Conservation (phyloP, 2,888 invertebrate genomes). For the Drosophila macrospina region DNA sequence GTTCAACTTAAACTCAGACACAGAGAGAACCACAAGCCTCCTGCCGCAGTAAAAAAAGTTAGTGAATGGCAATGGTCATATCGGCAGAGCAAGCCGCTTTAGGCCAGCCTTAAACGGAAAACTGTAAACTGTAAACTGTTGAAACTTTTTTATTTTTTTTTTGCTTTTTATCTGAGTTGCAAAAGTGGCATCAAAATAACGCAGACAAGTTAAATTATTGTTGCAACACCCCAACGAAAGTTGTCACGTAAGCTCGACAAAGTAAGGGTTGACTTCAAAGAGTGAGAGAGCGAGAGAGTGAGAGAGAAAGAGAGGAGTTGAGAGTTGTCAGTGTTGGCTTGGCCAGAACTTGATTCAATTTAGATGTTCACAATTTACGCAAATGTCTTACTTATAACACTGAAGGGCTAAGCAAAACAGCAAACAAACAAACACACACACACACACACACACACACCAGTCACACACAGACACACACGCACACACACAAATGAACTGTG, state of each 20-base stretch:
- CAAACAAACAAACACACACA: conserved; percentile 5
- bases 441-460: not conserved
- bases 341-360: conserved; percentile 63
- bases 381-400: conserved; percentile 34
- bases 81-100: conserved; percentile 15
- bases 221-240: conserved; percentile 50
- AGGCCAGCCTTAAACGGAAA: conserved; percentile 47
- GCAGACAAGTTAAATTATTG: conserved; percentile 57
- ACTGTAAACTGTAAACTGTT: conserved; percentile 57
- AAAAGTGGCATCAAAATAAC: conserved; percentile 36
- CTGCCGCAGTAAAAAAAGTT: conserved; percentile 14
- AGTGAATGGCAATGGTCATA: conserved; percentile 39
- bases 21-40: conserved; percentile 13
- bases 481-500: conserved; percentile 3
- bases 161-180: conserved; percentile 37
- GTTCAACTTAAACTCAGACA: conserved; percentile 42
- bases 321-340: conserved; percentile 8
- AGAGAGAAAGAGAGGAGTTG: not conserved
- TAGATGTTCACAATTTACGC: conserved; percentile 51
- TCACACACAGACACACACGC: conserved; percentile 3
- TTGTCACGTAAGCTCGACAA: conserved; percentile 15
- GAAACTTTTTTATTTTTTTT: conserved; percentile 60
- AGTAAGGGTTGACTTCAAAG: not conserved
- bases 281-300: not conserved
- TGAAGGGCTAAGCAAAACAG: not conserved